Percentiles rank a stretch among this genome's conserved stretches.
phyloP scores from a whole-genome alignment of 2,797 vertebrate species.

The Phoebastria nigripes region DNA sequence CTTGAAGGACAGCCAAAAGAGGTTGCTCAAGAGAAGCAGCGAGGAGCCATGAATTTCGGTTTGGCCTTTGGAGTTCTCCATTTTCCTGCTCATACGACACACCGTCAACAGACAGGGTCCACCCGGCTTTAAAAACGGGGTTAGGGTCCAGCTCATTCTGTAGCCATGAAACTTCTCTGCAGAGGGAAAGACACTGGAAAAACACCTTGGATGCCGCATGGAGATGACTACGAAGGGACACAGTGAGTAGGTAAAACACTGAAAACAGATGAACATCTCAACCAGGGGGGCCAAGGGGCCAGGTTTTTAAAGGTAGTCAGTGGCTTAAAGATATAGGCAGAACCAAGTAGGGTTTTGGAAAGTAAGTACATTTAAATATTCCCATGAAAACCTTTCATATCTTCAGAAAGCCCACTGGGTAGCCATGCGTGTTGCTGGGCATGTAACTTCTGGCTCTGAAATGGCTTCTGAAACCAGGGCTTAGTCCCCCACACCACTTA shows the following conservation, averaged over 20 bases:
- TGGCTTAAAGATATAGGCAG: background rate
- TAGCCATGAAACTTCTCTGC: background rate
- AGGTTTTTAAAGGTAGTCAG: background rate
- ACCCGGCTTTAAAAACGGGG: background rate
- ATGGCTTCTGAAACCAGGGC: background rate
- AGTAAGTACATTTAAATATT: background rate
- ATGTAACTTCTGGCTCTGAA: background rate
- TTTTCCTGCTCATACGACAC: background rate
- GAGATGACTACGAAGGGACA: background rate
- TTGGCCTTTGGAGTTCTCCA: background rate
- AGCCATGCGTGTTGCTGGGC: background rate
- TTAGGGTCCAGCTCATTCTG: background rate
- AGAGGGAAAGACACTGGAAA: background rate
- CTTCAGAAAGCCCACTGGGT: background rate
- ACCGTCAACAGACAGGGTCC: background rate
- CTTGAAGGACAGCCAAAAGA: background rate
- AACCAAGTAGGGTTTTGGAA: background rate
- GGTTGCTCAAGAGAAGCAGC: background rate
- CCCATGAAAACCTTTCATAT: background rate
- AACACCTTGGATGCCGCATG: background rate
- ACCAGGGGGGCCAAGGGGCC: background rate
- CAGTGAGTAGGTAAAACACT: background rate
- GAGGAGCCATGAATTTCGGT: accelerated
- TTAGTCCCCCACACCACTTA: background rate
- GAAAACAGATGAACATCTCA: background rate